Base-by-base conservation (phyloP, 1,140 invertebrate genomes). In the Drosophila nannoptera region DNA sequence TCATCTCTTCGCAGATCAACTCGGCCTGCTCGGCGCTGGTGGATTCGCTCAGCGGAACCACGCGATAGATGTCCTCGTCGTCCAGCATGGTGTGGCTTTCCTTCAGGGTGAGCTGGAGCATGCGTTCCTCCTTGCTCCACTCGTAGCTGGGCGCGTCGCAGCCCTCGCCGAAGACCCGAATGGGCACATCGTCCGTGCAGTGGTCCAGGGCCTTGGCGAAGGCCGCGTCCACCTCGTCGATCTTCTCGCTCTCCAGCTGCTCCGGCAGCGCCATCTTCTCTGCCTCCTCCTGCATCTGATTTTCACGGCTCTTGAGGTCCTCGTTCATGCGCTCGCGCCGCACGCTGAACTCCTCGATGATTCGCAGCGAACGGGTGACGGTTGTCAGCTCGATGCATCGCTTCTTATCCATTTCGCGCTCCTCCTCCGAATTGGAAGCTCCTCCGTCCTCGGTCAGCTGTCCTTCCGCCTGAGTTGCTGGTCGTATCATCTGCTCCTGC, bases 171-270 rank as follows among this genome's bases (percentile, higher is more conserved):
- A 77, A 84, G 0, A 84, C 64, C 4, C 80, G 76, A 11, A 58
- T 86, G 0, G 80, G 76, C 45, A 84, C 81, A 74, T 84, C 52
- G 29, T 84, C 80, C 2, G 77, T 52, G 6, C 43, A 52, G 2
- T 73, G 40, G 29, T 81, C 81, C 11, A 84, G 31, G 2, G 66
- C 43, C n/a, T 84, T 80, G 2, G 80, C 80, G 29, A 76, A 76
- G 0, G 62, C 66, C n/a, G 43, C 46, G 6, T 82, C 78, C 8
- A 53, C 8, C 0, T 36, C 14, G 5, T 59, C 71, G 11, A 59
- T 3, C 7, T 55, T 12, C 33, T 50, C 31, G n/a, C 52, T 22
- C 6, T 62, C 55, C 12, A 12, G n/a, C 12, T 66, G 38, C 54
- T 56, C 56, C 9, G 38, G 40, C 11, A 16, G 11, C 0, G 9